Conservation (phyloP, 2,797 vertebrate genomes). For the Heteromormyrus szaboi region DNA sequence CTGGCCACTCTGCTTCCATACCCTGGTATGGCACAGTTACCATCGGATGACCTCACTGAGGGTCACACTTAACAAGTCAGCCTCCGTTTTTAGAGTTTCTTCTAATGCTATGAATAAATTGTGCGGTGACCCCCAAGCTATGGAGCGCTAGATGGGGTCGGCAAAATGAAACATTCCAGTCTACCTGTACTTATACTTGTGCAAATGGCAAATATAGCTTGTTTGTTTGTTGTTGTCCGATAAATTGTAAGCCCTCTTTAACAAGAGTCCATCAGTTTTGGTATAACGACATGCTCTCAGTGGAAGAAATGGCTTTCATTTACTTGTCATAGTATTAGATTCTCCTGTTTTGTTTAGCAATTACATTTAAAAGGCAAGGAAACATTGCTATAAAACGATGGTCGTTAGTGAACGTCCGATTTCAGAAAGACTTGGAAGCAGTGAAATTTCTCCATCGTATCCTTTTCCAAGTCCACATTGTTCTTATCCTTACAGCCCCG, state of each 20-base stretch:
- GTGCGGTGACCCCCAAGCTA: not conserved
- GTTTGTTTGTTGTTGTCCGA: not conserved
- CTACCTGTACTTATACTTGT: not conserved
- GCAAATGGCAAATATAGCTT: not conserved
- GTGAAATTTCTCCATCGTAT: not conserved
- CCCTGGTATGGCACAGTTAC: not conserved
- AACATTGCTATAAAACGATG: not conserved
- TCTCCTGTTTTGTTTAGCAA: not conserved
- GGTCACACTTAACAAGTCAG: not conserved
- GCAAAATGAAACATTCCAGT: not conserved
- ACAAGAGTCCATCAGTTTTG: not conserved
- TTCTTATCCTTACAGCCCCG: not conserved
- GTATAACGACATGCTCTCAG: not conserved
- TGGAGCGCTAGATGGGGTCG: not conserved
- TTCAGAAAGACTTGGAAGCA: not conserved
- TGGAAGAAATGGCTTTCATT: not conserved
- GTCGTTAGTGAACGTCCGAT: not conserved
- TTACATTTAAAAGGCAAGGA: not conserved
- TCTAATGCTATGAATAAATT: not conserved
- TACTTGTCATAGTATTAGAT: not conserved
- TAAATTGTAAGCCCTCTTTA: not conserved
- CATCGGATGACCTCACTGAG: not conserved
- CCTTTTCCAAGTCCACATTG: not conserved
- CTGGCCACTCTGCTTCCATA: not conserved
- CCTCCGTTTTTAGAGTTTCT: not conserved